Conservation (phyloP, 2,888 invertebrate genomes). For the Athalia cordata region DNA sequence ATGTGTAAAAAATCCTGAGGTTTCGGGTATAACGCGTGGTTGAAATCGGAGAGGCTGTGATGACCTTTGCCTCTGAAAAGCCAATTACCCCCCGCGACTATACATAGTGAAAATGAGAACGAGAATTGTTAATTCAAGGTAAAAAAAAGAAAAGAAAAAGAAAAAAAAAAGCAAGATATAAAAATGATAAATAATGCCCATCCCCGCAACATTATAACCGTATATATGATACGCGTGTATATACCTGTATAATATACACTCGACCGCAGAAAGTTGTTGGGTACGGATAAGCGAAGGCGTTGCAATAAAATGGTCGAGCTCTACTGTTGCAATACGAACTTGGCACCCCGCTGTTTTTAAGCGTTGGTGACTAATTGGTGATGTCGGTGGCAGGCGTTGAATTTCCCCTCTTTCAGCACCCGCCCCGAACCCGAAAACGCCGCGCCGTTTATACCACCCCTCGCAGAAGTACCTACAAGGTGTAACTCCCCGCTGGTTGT, state of each 20-base stretch:
- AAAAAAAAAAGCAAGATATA: too few relatives aligned
- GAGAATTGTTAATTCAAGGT: too few relatives aligned
- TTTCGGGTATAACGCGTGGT: too few relatives aligned
- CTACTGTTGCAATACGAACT: conserved; percentile 59
- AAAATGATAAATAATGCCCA: too few relatives aligned
- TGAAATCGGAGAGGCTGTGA: too few relatives aligned
- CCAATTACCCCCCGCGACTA: too few relatives aligned
- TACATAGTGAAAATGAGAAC: too few relatives aligned
- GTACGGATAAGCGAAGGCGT: conserved; percentile 24
- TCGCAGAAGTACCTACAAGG: conserved; percentile 50
- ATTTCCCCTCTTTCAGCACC: conserved; percentile 52
- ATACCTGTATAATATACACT: conserved; percentile 10
- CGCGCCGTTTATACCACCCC: conserved; percentile 52
- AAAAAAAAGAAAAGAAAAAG: too few relatives aligned
- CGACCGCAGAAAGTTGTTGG: conserved; percentile 8
- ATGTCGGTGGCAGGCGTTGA: conserved; percentile 73
- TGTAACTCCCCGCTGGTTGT: conserved; percentile 57
- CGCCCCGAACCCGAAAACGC: conserved; percentile 11
- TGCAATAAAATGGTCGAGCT: conserved; percentile 62
- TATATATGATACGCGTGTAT: background rate
- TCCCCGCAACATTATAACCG: background rate
- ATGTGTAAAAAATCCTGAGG: too few relatives aligned
- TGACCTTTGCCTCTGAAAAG: too few relatives aligned
- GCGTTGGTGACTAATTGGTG: conserved; percentile 72
- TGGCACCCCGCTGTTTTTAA: conserved; percentile 71